A percentile compares a stretch with the other conserved stretches of the same genome.
phyloP scores from a whole-genome alignment of 2,888 invertebrate species.

The Harpalus rufipes region DNA sequence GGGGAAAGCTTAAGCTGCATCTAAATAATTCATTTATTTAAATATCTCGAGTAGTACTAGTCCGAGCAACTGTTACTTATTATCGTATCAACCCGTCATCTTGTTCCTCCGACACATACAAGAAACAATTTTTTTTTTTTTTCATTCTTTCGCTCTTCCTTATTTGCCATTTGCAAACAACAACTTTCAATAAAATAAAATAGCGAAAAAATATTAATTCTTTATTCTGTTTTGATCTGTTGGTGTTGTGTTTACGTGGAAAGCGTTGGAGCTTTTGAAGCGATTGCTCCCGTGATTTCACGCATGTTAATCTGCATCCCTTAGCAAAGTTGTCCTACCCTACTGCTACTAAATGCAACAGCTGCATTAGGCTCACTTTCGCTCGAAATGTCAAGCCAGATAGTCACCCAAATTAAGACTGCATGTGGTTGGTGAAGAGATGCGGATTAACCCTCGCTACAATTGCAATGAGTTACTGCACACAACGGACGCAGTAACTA shows the following conservation, averaged over 20 bases:
- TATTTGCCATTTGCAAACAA: neutral
- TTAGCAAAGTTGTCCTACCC: slow-evolving; percentile 31
- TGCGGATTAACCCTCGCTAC: neutral
- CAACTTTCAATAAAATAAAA: too few species aligned
- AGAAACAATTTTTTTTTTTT: too few species aligned
- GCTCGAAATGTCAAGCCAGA: slow-evolving; percentile 10
- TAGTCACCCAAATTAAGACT: slow-evolving; percentile 18
- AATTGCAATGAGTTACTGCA: neutral
- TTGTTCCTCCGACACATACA: slow-evolving; percentile 15
- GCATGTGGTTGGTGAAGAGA: neutral
- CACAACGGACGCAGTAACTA: slow-evolving; percentile 41
- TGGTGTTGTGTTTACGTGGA: slow-evolving; percentile 28
- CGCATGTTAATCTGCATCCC: slow-evolving; percentile 60
- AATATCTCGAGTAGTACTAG: slow-evolving; percentile 69
- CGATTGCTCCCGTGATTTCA: slow-evolving; percentile 61
- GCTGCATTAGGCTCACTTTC: slow-evolving; percentile 54
- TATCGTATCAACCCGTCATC: slow-evolving; percentile 77
- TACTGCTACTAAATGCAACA: slow-evolving; percentile 45
- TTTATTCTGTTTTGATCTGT: neutral
- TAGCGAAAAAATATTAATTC: too few species aligned
- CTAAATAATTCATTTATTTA: slow-evolving; percentile 78
- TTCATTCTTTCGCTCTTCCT: neutral
- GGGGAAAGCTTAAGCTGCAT: slow-evolving; percentile 75
- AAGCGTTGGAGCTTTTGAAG: slow-evolving; percentile 59
- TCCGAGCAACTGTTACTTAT: slow-evolving; percentile 72